Evolutionary conservation across 2,113 vertebrate species (phyloP), one percentile per base, ranked within the genome.

Genomic region (Psittacara wagleri): DNA sequence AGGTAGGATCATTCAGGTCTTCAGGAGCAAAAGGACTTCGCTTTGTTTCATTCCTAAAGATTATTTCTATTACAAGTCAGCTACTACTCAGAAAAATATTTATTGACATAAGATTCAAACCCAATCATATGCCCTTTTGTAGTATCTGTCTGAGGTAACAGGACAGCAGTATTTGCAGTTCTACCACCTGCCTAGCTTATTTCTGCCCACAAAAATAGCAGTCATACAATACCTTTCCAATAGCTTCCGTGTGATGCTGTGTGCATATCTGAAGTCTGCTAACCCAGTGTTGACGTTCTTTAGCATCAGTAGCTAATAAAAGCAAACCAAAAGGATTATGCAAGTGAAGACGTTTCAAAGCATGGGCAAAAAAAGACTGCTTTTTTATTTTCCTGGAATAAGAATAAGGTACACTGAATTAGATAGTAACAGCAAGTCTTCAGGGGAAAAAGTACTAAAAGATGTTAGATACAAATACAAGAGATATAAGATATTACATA

Each of bases 281-380:
- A 85, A 99, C 99, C 99, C 99, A 99, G 83, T 99, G 99, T 51
- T 99, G 99, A 63, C 99, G 98, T 93, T 99, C 99, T 92, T 99
- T 99, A 94, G 99, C 99, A 92, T 99, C 99, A 11, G 98, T 97
- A 84, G 99, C 99, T 99, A 90, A 93, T 11, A 94, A 96, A 76
- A 96, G 67, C n/a, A 91, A 87, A 79, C 14, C 41, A 85, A 84
- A 91, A 81, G 11, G 6, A 80, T 82, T 88, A 89, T 11, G 6
- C 64, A 72, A 24, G 52, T 18, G 6, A 81, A 81, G 24, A 86
- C 8, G 55, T 35, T 90, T 54, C 48, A 9, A 92, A 89, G 16
- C 9, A 80, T 3, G 4, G 4, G 24, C 57, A 88, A 86, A 66
- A 92, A 91, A 28, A 3, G 1, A 11, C 24, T 55, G 31, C 6